Percentiles rank a stretch among this genome's conserved stretches.
These are phyloP conservation scores for Neoseiulus cucumeris DNA, from an alignment of 1,140 invertebrate genomes.

Conservation along the genomic window DNA sequence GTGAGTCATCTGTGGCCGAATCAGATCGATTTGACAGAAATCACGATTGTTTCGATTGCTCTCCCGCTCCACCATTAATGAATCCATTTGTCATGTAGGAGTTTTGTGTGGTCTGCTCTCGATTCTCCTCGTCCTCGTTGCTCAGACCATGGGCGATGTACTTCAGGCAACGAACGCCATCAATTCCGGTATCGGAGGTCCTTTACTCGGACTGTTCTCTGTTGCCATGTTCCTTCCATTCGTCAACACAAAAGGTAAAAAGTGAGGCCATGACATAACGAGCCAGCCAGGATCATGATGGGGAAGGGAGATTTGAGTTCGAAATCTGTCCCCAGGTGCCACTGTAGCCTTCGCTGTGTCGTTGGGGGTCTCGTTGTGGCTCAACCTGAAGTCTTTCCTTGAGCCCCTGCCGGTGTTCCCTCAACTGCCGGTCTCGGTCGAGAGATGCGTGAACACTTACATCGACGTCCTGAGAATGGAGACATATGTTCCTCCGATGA, in stretches of 20 bases:
- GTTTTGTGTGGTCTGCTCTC: constrained; percentile 44
- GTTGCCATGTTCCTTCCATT: constrained; percentile 47
- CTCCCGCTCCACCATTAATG: too few species aligned
- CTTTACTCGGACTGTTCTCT: constrained; percentile 50
- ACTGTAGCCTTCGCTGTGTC: neutral
- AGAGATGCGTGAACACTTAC: neutral
- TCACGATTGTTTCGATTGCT: constrained; percentile 43
- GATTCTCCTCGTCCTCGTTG: constrained; percentile 50
- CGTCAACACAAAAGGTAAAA: constrained; percentile 37
- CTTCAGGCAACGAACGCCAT: constrained; percentile 51
- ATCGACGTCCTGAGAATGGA: neutral
- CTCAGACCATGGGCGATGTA: constrained; percentile 46
- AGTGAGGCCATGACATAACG: too few species aligned
- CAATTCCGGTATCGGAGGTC: constrained; percentile 57
- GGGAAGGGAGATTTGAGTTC: too few species aligned
- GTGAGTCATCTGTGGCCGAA: neutral
- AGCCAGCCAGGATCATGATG: too few species aligned
- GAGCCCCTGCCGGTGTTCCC: neutral
- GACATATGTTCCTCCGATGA: neutral
- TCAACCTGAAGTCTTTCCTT: neutral
- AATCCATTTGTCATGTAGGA: constrained; percentile 32
- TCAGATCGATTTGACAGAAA: constrained; percentile 28
- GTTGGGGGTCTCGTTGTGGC: neutral
- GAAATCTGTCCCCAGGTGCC: too few species aligned
- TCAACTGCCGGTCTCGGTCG: neutral